Evolutionary conservation across 2,113 vertebrate species (phyloP).

Genomic region (Lepus europaeus): DNA sequence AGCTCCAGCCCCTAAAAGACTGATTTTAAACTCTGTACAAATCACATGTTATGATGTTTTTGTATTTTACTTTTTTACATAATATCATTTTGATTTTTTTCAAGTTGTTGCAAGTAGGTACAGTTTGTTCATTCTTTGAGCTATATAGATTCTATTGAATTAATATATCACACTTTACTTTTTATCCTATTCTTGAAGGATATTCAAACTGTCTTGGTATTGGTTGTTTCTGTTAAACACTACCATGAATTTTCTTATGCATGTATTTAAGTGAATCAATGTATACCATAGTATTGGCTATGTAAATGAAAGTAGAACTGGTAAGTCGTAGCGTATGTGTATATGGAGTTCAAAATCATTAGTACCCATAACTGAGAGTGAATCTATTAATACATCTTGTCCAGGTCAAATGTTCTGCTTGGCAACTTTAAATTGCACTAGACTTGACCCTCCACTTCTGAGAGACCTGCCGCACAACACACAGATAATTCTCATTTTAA

Average conservation of each 20-base stretch:
- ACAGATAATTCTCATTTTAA: neutral
- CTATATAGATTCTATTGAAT: neutral
- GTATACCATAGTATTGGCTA: neutral
- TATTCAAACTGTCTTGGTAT: neutral
- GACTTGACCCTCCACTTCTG: neutral
- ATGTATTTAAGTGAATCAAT: neutral
- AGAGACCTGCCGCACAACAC: neutral
- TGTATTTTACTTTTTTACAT: constrained; percentile 8
- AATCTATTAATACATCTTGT: neutral
- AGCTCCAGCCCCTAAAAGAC: neutral
- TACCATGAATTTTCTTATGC: neutral
- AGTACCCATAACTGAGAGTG: neutral
- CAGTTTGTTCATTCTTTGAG: neutral
- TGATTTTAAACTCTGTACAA: neutral
- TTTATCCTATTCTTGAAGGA: neutral
- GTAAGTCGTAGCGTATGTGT: neutral
- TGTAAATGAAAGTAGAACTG: neutral
- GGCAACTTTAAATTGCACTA: neutral
- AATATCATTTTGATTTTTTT: neutral
- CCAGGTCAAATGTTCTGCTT: neutral
- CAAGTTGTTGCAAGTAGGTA: neutral
- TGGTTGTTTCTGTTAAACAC: neutral
- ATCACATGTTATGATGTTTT: neutral
- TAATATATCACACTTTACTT: neutral
- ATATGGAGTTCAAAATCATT: neutral